Evolutionary conservation across 1,140 invertebrate genomes (phyloP).

Genomic region (Drosophila orena): DNA sequence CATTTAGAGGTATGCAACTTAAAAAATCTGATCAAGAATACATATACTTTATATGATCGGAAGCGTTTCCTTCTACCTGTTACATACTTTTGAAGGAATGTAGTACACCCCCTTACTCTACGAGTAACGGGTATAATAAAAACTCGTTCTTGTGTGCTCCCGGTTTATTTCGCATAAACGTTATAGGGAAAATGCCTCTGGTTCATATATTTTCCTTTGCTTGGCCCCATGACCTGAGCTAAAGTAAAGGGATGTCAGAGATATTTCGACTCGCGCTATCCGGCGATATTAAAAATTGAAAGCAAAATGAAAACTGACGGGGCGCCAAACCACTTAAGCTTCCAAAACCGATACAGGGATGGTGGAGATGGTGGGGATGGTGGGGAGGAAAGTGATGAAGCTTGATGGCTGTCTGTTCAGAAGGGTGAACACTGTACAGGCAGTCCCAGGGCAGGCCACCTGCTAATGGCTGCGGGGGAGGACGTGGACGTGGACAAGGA

Average conservation of each 20-base stretch:
- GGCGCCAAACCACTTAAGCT: slow-evolving; percentile 73
- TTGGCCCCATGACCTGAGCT: background rate
- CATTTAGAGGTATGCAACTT: no score
- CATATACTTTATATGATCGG: no score
- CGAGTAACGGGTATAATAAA: no score
- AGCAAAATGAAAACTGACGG: slow-evolving; percentile 68
- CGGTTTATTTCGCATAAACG: background rate
- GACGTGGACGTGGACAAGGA: background rate
- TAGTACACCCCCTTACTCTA: no score
- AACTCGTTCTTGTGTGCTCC: no score
- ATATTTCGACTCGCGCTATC: slow-evolving; percentile 46
- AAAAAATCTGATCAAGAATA: no score
- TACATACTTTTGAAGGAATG: no score
- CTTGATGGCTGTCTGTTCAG: slow-evolving; percentile 54
- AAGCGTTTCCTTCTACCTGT: no score
- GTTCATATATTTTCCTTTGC: background rate
- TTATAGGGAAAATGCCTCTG: no score
- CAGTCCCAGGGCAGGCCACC: slow-evolving; percentile 30
- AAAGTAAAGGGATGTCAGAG: background rate
- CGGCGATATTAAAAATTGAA: slow-evolving; percentile 65
- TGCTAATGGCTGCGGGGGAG: slow-evolving; percentile 43
- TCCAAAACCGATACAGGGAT: slow-evolving; percentile 65
- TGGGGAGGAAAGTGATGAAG: slow-evolving; percentile 27
- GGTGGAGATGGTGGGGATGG: slow-evolving; percentile 1
- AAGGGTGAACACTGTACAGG: slow-evolving; percentile 30